phyloP scores from a whole-genome alignment of 2,113 vertebrate species.

The Catagonus wagneri region DNA sequence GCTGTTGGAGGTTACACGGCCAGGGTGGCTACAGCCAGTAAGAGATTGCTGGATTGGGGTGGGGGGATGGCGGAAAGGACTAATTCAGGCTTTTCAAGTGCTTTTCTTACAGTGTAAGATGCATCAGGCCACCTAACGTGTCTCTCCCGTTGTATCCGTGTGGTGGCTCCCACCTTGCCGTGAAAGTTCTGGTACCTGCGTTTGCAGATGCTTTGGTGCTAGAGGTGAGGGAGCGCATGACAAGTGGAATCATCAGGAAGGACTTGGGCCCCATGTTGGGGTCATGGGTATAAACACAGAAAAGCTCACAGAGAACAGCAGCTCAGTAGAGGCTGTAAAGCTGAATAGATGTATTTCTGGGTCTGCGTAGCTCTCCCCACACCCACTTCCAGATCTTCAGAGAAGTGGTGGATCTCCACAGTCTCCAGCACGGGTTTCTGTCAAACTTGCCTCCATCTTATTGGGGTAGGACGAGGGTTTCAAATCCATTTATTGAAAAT shows the following conservation, averaged over 20 bases:
- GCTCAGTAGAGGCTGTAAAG: not conserved
- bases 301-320: not conserved
- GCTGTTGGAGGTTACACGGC: not conserved
- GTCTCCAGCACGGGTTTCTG: not conserved
- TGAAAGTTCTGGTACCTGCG: not conserved
- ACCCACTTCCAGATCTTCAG: not conserved
- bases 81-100: not conserved
- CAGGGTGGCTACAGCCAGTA: not conserved
- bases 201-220: not conserved
- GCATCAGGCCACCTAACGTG: not conserved
- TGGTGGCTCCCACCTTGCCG: not conserved
- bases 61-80: not conserved
- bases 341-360: not conserved
- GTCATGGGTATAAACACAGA: not conserved
- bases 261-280: not conserved
- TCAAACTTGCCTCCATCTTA: not conserved
- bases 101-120: constrained; percentile 17
- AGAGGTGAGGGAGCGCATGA: not conserved
- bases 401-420: not conserved
- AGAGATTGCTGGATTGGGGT: not conserved
- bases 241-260: not conserved
- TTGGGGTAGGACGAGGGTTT: not conserved
- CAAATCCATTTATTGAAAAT: constrained; percentile 43
- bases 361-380: not conserved
- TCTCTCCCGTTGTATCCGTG: not conserved